Evolutionary conservation across 2,888 invertebrate genomes (phyloP).

Genomic region (Lomographa bimaculata): DNA sequence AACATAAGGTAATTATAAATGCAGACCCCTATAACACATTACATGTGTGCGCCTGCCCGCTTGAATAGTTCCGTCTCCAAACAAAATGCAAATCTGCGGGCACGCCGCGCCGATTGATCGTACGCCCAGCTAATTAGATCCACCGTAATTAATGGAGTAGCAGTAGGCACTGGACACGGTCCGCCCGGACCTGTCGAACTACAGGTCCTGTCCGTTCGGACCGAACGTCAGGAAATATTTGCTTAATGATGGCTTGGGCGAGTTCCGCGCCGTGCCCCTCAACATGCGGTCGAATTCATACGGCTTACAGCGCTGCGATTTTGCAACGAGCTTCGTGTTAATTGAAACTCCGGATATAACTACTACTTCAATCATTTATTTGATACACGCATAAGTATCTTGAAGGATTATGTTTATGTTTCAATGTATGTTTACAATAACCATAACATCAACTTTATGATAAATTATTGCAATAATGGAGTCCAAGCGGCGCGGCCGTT

Average conservation of each 20-base stretch:
- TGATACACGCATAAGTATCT: too few relatives aligned
- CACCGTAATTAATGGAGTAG: conserved; percentile 53
- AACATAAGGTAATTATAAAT: too few relatives aligned
- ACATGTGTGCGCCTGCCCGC: too few relatives aligned
- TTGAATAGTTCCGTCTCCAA: too few relatives aligned
- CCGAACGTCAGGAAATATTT: conserved; percentile 51
- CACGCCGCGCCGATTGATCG: conserved; percentile 40
- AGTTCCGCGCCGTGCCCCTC: conserved; percentile 33
- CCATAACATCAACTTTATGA: too few relatives aligned
- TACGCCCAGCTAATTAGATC: conserved; percentile 49
- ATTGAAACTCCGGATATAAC: too few relatives aligned
- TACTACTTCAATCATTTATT: too few relatives aligned
- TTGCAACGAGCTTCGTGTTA: conserved; percentile 27
- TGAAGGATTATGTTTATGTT: too few relatives aligned
- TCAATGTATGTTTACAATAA: too few relatives aligned
- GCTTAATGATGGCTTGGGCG: conserved; percentile 52
- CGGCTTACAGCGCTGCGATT: conserved; percentile 27
- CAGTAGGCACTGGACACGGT: conserved; percentile 26
- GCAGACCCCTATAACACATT: conserved; percentile 17
- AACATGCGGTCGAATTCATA: conserved; percentile 40
- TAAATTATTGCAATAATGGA: too few relatives aligned
- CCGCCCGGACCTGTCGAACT: conserved; percentile 12
- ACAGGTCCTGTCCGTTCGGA: conserved; percentile 24
- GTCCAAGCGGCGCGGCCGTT: too few relatives aligned
- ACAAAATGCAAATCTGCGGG: conserved; percentile 32